These are phyloP conservation scores for Amaurobius ferox DNA, from an alignment of 2,888 invertebrate species.

Conservation along the genomic window DNA sequence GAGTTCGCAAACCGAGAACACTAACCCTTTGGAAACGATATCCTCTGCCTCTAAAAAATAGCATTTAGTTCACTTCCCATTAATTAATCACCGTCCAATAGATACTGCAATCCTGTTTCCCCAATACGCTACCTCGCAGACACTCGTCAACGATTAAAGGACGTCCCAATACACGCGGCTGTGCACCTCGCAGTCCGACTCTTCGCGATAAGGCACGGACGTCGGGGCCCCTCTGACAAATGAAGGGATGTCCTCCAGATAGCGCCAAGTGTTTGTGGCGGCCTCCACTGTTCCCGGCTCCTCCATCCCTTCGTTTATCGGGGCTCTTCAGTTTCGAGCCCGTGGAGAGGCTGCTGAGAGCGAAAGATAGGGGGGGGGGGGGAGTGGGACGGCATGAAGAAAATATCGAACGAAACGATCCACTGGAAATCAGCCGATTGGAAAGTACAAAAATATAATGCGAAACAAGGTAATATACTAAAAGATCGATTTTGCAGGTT, in stretches of 20 bases:
- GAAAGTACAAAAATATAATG: no score
- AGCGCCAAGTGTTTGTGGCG: background rate
- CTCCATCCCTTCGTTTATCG: background rate
- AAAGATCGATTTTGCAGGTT: no score
- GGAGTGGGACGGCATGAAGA: background rate
- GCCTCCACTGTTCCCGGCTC: background rate
- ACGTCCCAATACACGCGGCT: background rate
- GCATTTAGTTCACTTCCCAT: no score
- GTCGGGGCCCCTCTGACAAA: background rate
- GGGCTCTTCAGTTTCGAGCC: background rate
- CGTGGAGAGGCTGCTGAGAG: background rate
- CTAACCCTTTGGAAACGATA: no score
- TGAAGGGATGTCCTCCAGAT: background rate
- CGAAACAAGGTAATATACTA: no score
- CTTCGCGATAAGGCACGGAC: slow-evolving; percentile 55
- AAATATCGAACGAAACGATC: background rate
- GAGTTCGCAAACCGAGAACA: no score
- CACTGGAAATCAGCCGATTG: background rate
- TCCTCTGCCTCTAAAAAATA: no score
- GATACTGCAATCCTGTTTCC: background rate
- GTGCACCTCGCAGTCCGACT: background rate
- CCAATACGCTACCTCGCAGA: background rate
- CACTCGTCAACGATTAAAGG: background rate
- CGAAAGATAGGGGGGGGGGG: no score
- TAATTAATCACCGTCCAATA: no score